Percentiles rank a stretch among this genome's conserved stretches.
Evolutionary conservation across 2,113 vertebrate species (phyloP).

Genomic region (Charadrius vociferus): DNA sequence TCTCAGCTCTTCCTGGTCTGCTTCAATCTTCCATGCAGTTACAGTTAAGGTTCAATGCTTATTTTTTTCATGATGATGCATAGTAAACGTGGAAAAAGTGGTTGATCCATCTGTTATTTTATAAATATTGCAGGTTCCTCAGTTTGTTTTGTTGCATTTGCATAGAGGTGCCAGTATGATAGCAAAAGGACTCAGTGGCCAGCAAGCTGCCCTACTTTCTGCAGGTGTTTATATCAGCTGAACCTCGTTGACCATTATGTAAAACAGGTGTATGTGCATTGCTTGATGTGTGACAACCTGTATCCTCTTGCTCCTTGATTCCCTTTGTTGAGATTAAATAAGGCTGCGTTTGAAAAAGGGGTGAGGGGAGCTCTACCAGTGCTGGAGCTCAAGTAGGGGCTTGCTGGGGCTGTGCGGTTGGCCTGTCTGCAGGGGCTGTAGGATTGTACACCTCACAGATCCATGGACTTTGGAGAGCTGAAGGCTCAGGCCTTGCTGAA

Average conservation of each 20-base stretch:
- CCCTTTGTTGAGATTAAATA: not conserved
- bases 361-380: accelerated
- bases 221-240: not conserved
- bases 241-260: not conserved
- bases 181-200: not conserved
- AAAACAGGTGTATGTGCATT: not conserved
- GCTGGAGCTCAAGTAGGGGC: accelerated
- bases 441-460: accelerated
- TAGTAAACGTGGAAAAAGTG: not conserved
- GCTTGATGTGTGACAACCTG: not conserved
- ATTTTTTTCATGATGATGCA: not conserved
- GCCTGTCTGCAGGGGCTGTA: not conserved
- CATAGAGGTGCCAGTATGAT: not conserved
- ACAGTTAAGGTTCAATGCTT: not conserved
- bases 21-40: not conserved
- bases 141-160: not conserved
- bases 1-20: not conserved
- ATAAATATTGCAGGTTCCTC: not conserved
- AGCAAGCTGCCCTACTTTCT: accelerated
- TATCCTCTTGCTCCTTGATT: not conserved
- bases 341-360: not conserved
- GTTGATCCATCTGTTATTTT: not conserved
- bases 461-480: accelerated
- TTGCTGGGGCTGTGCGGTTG: not conserved
- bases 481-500: not conserved